phyloP scores from a whole-genome alignment of 2,113 vertebrate species.

The Andinoacara biseriatus region DNA sequence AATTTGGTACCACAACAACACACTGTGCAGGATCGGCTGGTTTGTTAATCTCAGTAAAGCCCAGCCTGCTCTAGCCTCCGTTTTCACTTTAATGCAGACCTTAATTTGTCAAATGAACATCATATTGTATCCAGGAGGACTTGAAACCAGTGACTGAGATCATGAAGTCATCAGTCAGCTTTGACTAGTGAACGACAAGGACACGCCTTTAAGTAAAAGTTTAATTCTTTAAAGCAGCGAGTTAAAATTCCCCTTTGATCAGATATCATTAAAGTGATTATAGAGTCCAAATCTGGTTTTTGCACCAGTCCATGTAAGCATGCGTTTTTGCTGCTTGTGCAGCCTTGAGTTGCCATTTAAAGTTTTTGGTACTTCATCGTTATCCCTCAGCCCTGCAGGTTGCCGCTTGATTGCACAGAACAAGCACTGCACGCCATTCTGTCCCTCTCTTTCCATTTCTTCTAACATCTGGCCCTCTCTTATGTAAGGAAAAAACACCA shows the following conservation, averaged over 20 bases:
- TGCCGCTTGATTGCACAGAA: slow-evolving; percentile 2
- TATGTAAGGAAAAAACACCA: background rate
- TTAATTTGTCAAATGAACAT: background rate
- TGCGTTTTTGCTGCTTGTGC: background rate
- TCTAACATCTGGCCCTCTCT: slow-evolving; percentile 1
- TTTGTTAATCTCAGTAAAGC: background rate
- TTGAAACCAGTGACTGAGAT: background rate
- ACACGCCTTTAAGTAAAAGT: fast-evolving
- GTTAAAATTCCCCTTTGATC: background rate
- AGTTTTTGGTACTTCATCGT: background rate
- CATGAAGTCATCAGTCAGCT: background rate
- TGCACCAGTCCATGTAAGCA: background rate
- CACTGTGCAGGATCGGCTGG: background rate
- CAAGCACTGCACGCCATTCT: background rate
- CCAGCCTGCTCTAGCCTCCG: background rate
- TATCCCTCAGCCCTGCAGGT: background rate
- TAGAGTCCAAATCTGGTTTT: fast-evolving
- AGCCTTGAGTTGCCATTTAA: background rate
- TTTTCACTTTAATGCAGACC: background rate
- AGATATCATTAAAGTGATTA: background rate
- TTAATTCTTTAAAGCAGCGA: background rate
- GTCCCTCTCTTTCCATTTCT: background rate
- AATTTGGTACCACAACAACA: background rate
- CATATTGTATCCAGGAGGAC: background rate
- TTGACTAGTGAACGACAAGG: background rate